phyloP scores from a whole-genome alignment of 2,888 invertebrate genomes.

The Odontocerum albicorne region DNA sequence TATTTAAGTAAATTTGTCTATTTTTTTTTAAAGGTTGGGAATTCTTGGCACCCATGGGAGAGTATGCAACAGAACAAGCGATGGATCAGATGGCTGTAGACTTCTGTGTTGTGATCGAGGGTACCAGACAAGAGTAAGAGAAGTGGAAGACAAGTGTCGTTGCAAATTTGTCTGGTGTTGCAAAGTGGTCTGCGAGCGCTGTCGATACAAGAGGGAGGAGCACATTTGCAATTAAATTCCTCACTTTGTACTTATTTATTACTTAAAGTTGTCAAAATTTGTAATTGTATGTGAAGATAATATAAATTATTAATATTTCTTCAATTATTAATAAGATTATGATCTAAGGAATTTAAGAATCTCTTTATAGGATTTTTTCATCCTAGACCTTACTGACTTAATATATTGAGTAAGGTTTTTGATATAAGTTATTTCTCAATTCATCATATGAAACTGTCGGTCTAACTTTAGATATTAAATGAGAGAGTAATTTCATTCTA shows the following conservation, averaged over 20 bases:
- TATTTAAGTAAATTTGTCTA: not conserved
- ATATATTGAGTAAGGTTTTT: too few species aligned
- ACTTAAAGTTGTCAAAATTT: not conserved
- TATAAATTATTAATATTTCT: too few species aligned
- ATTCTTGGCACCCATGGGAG: conserved; percentile 82
- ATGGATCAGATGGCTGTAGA: conserved; percentile 83
- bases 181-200: conserved; percentile 81
- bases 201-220: conserved; percentile 77
- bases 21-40: conserved; percentile 61
- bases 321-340: not conserved
- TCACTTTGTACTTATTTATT: not conserved
- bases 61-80: conserved; percentile 81
- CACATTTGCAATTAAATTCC: conserved; percentile 82
- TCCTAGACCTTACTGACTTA: too few species aligned
- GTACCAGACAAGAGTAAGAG: conserved; percentile 79
- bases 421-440: too few species aligned
- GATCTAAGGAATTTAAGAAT: too few species aligned
- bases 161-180: conserved; percentile 94
- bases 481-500: too few species aligned
- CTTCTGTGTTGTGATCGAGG: conserved; percentile 88
- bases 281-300: not conserved
- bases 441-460: too few species aligned
- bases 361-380: too few species aligned
- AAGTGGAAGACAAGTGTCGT: conserved; percentile 85
- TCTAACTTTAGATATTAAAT: too few species aligned